Evolutionary conservation across 2,888 invertebrate species (phyloP).

Genomic region (Stenurella melanura): DNA sequence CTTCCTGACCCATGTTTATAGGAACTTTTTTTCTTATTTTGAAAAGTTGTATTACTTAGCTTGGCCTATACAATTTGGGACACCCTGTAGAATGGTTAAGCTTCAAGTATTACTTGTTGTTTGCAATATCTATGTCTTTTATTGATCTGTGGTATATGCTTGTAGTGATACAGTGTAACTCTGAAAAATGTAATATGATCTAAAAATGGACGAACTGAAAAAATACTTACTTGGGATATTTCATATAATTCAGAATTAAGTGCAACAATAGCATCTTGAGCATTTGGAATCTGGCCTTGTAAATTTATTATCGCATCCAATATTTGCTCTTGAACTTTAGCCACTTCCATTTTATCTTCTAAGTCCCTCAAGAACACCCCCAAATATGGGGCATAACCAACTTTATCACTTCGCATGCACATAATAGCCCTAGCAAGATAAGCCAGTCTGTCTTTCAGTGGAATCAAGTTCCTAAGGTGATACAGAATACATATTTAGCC

Average conservation of each 20-base stretch:
- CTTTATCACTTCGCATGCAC: conserved; percentile 92
- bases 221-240: conserved; percentile 81
- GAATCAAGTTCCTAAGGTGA: conserved; percentile 82
- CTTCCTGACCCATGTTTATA: too few species aligned
- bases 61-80: too few species aligned
- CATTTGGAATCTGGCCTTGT: conserved; percentile 66
- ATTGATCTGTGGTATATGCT: too few species aligned
- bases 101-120: too few species aligned
- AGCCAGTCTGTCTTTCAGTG: conserved; percentile 87
- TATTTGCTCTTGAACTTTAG: conserved; percentile 85
- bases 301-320: conserved; percentile 79
- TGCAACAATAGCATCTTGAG: conserved; percentile 78
- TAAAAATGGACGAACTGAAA: not conserved
- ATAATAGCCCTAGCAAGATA: conserved; percentile 96
- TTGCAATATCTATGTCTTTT: too few species aligned
- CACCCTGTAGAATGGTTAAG: too few species aligned
- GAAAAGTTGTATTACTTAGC: too few species aligned
- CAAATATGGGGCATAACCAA: conserved; percentile 82
- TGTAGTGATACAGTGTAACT: too few species aligned
- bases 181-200: not conserved
- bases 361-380: conserved; percentile 90
- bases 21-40: too few species aligned
- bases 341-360: conserved; percentile 95
- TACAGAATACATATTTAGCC: conserved; percentile 19
- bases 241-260: conserved; percentile 90